A percentile compares a stretch with the other conserved stretches of the same genome.
phyloP scores from a whole-genome alignment of 2,888 invertebrate species.

The Apoda limacodes region DNA sequence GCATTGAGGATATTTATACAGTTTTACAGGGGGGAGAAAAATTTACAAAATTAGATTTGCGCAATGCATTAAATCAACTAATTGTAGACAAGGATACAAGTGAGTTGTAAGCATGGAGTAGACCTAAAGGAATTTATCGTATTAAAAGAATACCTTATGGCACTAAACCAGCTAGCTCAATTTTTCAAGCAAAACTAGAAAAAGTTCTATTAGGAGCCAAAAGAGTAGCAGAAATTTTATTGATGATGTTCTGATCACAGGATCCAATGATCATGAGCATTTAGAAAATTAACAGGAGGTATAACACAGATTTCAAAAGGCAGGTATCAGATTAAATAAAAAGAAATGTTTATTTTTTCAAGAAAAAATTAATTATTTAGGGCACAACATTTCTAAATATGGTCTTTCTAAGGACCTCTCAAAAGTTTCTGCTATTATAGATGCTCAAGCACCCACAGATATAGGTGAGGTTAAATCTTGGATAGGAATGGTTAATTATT shows the following conservation, averaged over 20 bases:
- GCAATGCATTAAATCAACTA: neutral
- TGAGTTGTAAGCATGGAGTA: neutral
- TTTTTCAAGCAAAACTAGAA: conserved; percentile 19
- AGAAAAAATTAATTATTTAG: conserved; percentile 16
- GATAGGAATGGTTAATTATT: conserved; percentile 13
- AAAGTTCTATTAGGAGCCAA: conserved; percentile 8
- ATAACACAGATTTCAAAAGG: conserved; percentile 12
- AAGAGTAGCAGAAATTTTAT: conserved; percentile 18
- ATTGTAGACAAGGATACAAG: neutral
- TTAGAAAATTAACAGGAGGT: no score
- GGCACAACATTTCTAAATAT: conserved; percentile 13
- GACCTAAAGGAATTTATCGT: conserved; percentile 1
- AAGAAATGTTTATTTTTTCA: conserved; percentile 22
- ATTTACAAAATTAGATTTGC: neutral
- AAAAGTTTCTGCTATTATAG: conserved; percentile 1
- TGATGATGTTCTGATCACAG: conserved; percentile 21
- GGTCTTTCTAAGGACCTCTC: neutral
- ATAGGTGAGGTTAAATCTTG: conserved; percentile 3
- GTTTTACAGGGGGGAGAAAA: neutral
- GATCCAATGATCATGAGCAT: no score
- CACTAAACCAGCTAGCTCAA: conserved; percentile 23
- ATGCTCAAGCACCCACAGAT: conserved; percentile 1
- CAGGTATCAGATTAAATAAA: conserved; percentile 13
- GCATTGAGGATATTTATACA: neutral
- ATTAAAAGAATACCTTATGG: conserved; percentile 20